Conservation (phyloP, 2,888 invertebrate species). For the Caenorhabditis uteleia region DNA sequence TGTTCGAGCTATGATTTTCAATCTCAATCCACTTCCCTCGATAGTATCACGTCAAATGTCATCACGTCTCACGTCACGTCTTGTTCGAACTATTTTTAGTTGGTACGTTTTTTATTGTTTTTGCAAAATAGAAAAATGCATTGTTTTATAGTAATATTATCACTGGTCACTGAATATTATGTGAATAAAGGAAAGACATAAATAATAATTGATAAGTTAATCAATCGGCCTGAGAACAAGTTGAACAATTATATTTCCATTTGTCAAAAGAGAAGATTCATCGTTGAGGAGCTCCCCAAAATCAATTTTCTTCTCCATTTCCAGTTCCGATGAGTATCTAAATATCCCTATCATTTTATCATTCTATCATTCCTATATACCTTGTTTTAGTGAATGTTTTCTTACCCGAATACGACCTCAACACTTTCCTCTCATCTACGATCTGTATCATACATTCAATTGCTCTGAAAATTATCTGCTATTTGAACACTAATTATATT, state of each 20-base stretch:
- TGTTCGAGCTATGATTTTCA: too few species aligned
- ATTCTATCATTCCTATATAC: slow-evolving; percentile 13
- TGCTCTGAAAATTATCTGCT: slow-evolving; percentile 37
- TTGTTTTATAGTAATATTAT: too few species aligned
- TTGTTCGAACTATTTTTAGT: too few species aligned
- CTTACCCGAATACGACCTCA: slow-evolving; percentile 70
- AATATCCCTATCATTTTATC: slow-evolving; percentile 7
- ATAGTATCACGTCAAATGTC: too few species aligned
- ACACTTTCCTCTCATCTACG: slow-evolving; percentile 70
- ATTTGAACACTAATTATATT: too few species aligned
- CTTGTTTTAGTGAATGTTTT: slow-evolving; percentile 72
- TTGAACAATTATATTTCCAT: slow-evolving; percentile 58
- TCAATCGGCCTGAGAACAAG: slow-evolving; percentile 58
- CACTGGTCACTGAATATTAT: neutral
- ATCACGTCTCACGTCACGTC: too few species aligned
- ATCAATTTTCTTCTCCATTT: slow-evolving; percentile 71
- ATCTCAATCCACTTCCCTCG: too few species aligned
- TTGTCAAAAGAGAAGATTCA: slow-evolving; percentile 53
- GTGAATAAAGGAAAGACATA: neutral
- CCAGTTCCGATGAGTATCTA: slow-evolving; percentile 71
- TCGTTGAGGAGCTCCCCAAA: slow-evolving; percentile 60
- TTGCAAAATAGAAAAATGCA: neutral
- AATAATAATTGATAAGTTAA: slow-evolving; percentile 23
- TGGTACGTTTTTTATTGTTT: neutral
- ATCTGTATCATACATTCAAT: slow-evolving; percentile 65